These are phyloP conservation scores for Halcyon smyrnensis DNA, from an alignment of 2,797 vertebrate species.

Conservation along the genomic window DNA sequence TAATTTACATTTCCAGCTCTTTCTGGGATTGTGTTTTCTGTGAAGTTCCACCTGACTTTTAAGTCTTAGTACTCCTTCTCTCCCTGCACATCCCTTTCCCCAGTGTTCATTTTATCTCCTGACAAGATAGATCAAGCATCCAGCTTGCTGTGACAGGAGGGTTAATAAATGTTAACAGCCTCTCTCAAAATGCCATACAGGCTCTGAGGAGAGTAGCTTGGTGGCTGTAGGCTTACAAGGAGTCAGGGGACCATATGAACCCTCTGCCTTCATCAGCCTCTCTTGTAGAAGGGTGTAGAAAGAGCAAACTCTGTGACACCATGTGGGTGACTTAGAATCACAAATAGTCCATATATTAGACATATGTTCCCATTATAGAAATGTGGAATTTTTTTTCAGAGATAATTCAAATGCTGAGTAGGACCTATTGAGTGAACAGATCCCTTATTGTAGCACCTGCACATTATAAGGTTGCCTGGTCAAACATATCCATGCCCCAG, in stretches of 20 bases:
- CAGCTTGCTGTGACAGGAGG: neutral
- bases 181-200: neutral
- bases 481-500: accelerated
- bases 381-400: neutral
- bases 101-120: neutral
- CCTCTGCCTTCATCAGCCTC: neutral
- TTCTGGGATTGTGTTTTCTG: neutral
- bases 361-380: neutral
- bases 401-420: neutral
- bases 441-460: neutral
- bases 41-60: neutral
- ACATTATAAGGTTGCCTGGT: neutral
- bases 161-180: neutral
- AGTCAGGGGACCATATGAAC: neutral
- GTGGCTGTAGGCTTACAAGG: neutral
- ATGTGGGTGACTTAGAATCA: neutral
- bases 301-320: neutral
- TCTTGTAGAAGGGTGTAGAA: neutral
- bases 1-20: neutral
- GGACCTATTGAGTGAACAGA: neutral
- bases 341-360: neutral
- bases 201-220: neutral
- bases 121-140: neutral
- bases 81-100: neutral
- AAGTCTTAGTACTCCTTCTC: neutral